Conservation (phyloP, 1,140 invertebrate genomes). For the Drosophila carrolli region DNA sequence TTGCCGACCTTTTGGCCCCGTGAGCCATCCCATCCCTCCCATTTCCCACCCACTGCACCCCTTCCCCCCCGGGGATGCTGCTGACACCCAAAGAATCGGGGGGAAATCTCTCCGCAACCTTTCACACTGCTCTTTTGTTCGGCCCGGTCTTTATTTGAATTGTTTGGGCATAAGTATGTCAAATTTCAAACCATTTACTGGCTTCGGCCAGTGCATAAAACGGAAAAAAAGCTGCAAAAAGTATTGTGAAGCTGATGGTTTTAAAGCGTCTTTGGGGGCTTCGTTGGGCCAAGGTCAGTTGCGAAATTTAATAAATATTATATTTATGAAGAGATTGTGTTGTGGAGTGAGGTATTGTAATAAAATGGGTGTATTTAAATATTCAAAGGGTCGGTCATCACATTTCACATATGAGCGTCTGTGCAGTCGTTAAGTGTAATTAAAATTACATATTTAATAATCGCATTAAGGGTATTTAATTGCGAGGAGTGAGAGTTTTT, state of each 20-base stretch:
- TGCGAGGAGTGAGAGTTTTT: neutral
- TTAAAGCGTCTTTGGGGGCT: constrained; percentile 46
- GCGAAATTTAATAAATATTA: constrained; percentile 52
- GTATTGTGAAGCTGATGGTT: constrained; percentile 42
- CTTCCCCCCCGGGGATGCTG: constrained; percentile 17
- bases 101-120: constrained; percentile 17
- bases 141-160: constrained; percentile 46
- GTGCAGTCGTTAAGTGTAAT: constrained; percentile 22
- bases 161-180: constrained; percentile 55
- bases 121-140: constrained; percentile 48
- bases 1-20: constrained; percentile 67
- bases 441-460: constrained; percentile 40
- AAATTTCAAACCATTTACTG: constrained; percentile 55
- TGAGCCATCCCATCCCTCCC: constrained; percentile 18
- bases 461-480: constrained; percentile 22
- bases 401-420: constrained; percentile 19
- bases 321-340: constrained; percentile 44
- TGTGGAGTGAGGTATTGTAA: constrained; percentile 22
- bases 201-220: constrained; percentile 46
- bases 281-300: constrained; percentile 30
- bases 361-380: constrained; percentile 49
- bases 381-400: constrained; percentile 31
- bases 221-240: neutral
- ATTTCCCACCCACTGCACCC: neutral
- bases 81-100: constrained; percentile 38